Evolutionary conservation across 1,140 invertebrate genomes (phyloP), one percentile per base, ranked within the genome.

Genomic region (Mesaphorura yosii): DNA sequence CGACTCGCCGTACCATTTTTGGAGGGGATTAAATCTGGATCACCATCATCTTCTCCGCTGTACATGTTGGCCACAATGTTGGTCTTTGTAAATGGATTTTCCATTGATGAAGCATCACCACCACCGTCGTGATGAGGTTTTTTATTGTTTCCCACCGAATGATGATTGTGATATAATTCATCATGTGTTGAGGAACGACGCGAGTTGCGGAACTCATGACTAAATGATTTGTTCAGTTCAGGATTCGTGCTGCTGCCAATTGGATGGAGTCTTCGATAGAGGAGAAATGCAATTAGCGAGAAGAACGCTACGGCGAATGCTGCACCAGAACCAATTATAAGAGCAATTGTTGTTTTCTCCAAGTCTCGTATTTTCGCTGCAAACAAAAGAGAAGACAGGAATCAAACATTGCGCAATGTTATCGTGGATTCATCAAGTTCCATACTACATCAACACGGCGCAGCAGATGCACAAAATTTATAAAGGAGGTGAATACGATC

Each of bases 21-120:
- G 39, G 59, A 55, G 31, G 61, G 61, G 34, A 63, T 63, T 41
- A 63, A 51, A 53, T 63, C 61, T n/a, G 61, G 61, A 53, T 63
- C 61, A 19, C 57, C 60, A 45, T 63, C 61, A 41, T 57, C 55
- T 26, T 63, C 61, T 48, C 51, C 55, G 12, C 56, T 54, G n/a
- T n/a, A n/a, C n/a, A n/a, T n/a, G n/a, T n/a, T n/a, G n/a, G n/a
- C n/a, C n/a, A n/a, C n/a, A n/a, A n/a, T n/a, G 23, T n/a, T 19
- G 17, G 57, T 51, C n/a, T 51, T n/a, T 17, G 48, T 57, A 48
- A 58, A 57, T 41, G 55, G 55, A 31, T 39, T 54, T 51, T 62
- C 60, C 39, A 57, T 57, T 37, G 51, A 34, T 50, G 54, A 29
- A 17, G 48, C 54, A n/a, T 50, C 34, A n/a, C n/a, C n/a, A n/a